Evolutionary conservation across 1,140 invertebrate genomes (phyloP), one percentile per base, ranked within the genome.

Genomic region (Stegodyphus mimosarum): DNA sequence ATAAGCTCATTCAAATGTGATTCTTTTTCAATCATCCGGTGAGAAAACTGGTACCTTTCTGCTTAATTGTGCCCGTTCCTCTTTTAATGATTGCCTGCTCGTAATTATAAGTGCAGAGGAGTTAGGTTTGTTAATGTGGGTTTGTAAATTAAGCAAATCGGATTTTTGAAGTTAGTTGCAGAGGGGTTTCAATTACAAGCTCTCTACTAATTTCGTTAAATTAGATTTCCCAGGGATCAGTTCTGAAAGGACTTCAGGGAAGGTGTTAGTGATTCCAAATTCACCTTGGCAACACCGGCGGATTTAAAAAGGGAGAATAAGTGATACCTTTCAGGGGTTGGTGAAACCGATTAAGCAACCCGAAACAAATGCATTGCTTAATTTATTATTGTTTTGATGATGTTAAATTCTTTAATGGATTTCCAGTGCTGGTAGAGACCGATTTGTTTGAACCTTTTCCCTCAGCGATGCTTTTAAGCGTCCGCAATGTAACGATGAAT

Each of bases 121-220:
- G 18, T 51, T 50, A 18, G 67, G 69, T 72, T 53, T 72, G 70
- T 81, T 81, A 72, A 81, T 81, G 78, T 72, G 69, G 69, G 69
- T 71, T 52, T 72, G 78, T 72, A 72, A 81, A 81, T 81, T 81
- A 81, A 81, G 78, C 66, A 71, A 81, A 81, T 81, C 78, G 48
- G 78, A 81, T 81, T 81, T 81, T 81, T 72, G 78, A 81, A 81
- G 53, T 55, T 18, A 71, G 52, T 72, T 64, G 69, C 70, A 70
- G 49, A 33, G 15, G 66, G 72, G 78, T 81, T 81, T 71, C 69
- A 81, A 81, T 81, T 81, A 81, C 78, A 63, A 48, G 55, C 51
- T 48, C 15, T 10, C 69, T 81, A 9, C 69, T 71, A 81, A 81
- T 81, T 81, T 72, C 69, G 78, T 81, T 81, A 72, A 72, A 81